Evolutionary conservation across 2,113 vertebrate species (phyloP).

Genomic region (Pachycephala philippinensis): DNA sequence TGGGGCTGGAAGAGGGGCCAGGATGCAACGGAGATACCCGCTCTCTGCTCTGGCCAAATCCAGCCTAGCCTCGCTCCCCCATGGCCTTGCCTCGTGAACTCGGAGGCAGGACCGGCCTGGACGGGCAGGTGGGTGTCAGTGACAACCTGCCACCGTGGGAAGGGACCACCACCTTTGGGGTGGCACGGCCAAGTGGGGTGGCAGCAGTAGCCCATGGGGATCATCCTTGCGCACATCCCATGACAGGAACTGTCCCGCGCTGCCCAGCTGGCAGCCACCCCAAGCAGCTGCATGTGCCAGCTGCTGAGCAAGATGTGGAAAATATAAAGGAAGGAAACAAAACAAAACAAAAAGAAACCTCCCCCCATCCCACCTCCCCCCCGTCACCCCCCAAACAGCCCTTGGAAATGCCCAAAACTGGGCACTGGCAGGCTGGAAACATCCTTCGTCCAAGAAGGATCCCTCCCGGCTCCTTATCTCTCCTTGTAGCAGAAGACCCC

Average conservation of each 20-base stretch:
- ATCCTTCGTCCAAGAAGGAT: background rate
- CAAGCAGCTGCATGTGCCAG: background rate
- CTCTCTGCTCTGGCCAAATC: background rate
- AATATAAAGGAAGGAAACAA: slow-evolving; percentile 7
- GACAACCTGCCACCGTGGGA: background rate
- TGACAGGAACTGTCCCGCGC: fast-evolving
- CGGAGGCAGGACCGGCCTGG: background rate
- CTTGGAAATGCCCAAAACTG: background rate
- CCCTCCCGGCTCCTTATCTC: slow-evolving; percentile 1
- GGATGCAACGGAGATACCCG: fast-evolving
- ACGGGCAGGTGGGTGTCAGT: background rate
- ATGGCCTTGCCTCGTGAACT: background rate
- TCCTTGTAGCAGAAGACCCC: slow-evolving; percentile 86
- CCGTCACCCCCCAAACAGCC: background rate
- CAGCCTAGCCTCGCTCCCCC: background rate
- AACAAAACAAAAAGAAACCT: slow-evolving; percentile 7
- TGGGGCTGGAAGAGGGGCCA: background rate
- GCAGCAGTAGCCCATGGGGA: background rate
- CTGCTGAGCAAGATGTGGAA: background rate
- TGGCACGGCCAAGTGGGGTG: background rate
- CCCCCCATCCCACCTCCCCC: background rate
- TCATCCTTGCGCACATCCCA: background rate
- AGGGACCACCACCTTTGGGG: background rate
- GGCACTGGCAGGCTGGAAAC: background rate
- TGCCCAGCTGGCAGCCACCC: background rate